These are phyloP conservation scores for Danio kyathit DNA, from an alignment of 2,797 vertebrate species.

Conservation along the genomic window DNA sequence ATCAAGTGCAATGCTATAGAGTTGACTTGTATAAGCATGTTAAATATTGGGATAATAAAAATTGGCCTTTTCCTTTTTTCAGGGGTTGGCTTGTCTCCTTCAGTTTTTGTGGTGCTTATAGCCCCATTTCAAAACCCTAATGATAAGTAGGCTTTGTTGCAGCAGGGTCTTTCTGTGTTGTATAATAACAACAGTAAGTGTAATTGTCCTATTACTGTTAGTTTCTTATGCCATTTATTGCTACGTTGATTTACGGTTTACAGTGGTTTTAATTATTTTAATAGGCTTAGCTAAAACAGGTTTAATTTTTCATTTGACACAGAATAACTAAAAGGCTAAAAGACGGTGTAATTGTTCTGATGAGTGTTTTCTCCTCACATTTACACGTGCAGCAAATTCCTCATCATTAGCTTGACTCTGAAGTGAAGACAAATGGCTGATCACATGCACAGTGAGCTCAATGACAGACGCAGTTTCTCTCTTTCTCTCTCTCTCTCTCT, in stretches of 20 bases:
- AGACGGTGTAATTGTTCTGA: slow-evolving; percentile 10
- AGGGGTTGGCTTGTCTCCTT: too few relatives aligned
- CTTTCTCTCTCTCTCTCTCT: slow-evolving; percentile 45
- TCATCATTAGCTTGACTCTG: slow-evolving; percentile 81
- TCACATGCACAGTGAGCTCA: slow-evolving; percentile 80
- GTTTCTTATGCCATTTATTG: background rate
- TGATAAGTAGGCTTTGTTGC: background rate
- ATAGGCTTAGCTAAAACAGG: background rate
- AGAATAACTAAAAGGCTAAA: background rate
- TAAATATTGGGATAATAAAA: too few relatives aligned
- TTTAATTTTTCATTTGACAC: slow-evolving; percentile 1
- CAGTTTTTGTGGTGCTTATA: too few relatives aligned
- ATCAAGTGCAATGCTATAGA: too few relatives aligned
- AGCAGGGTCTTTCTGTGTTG: background rate
- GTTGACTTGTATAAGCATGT: too few relatives aligned
- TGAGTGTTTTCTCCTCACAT: slow-evolving; percentile 47
- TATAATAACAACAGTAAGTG: background rate
- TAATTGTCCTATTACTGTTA: slow-evolving; percentile 20
- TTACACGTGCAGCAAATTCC: slow-evolving; percentile 73
- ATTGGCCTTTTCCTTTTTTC: too few relatives aligned
- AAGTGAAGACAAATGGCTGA: slow-evolving; percentile 81
- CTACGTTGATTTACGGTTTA: background rate
- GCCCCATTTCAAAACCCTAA: too few relatives aligned
- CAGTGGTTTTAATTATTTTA: background rate
- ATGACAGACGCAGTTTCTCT: slow-evolving; percentile 68